Evolutionary conservation across 2,113 vertebrate genomes (phyloP).

Genomic region (Gadus macrocephalus): DNA sequence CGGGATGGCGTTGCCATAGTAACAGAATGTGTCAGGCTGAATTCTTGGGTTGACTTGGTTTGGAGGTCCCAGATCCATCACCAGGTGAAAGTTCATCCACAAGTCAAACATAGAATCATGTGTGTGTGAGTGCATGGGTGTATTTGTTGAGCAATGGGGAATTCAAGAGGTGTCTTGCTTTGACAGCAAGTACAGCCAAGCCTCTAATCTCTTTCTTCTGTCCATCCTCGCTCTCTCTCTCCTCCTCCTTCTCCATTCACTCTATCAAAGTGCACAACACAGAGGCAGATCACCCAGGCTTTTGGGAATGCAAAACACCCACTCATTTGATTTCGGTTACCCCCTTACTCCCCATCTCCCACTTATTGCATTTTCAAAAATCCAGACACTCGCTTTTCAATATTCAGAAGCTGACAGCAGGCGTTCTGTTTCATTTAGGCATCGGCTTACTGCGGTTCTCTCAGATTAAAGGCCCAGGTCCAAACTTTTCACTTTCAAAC

Average conservation of each 20-base stretch:
- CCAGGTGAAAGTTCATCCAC: too few relatives aligned
- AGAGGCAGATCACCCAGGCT: slow-evolving; percentile 17
- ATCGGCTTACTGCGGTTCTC: slow-evolving; percentile 1
- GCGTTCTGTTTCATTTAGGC: slow-evolving; percentile 8
- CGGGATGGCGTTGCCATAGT: not conserved
- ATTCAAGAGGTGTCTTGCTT: slow-evolving; percentile 43
- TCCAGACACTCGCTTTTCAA: slow-evolving; percentile 5
- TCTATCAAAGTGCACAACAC: slow-evolving; percentile 24
- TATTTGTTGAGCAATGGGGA: slow-evolving; percentile 16
- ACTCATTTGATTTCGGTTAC: not conserved
- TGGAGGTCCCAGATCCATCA: too few relatives aligned
- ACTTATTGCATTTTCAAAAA: not conserved
- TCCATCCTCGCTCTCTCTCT: slow-evolving; percentile 16
- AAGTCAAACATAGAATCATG: not conserved
- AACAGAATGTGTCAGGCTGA: not conserved
- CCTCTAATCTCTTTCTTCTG: slow-evolving; percentile 27
- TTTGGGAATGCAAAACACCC: slow-evolving; percentile 6
- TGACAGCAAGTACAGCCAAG: slow-evolving; percentile 62
- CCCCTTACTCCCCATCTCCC: slow-evolving; percentile 2
- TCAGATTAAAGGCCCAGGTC: slow-evolving; percentile 13
- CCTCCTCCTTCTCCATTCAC: slow-evolving; percentile 3
- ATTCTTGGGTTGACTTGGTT: not conserved
- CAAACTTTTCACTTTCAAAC: too few relatives aligned
- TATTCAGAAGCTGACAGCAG: not conserved
- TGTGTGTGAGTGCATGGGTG: not conserved